phyloP scores from a whole-genome alignment of 2,113 vertebrate species.

The Trogon melanurus region DNA sequence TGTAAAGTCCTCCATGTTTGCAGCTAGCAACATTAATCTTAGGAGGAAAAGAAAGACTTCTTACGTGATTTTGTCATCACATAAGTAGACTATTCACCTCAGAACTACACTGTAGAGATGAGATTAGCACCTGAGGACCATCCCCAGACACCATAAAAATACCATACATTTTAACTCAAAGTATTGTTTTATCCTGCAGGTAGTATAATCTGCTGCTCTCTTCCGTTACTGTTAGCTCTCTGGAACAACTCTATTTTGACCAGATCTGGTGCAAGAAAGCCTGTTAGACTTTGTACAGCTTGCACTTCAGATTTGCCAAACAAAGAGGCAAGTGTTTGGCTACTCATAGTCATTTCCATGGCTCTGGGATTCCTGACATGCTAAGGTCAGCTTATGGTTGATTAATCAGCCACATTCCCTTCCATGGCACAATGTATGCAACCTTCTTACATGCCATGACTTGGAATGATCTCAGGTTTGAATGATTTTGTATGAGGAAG shows the following conservation, averaged over 20 bases:
- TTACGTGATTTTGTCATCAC: not conserved
- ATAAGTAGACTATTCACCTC: not conserved
- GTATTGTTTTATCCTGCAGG: not conserved
- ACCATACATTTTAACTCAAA: not conserved
- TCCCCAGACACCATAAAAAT: not conserved
- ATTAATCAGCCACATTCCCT: not conserved
- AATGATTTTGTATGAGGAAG: not conserved
- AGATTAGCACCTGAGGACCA: not conserved
- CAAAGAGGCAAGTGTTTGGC: not conserved
- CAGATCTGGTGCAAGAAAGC: not conserved
- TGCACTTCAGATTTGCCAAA: not conserved
- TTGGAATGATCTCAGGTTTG: not conserved
- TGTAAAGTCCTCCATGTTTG: not conserved
- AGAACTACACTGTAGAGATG: not conserved
- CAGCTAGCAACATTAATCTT: not conserved
- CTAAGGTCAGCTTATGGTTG: not conserved
- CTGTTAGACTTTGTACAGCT: not conserved
- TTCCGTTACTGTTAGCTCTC: not conserved
- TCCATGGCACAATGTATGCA: not conserved
- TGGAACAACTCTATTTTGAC: not conserved
- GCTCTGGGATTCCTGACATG: not conserved
- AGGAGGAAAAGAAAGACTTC: not conserved
- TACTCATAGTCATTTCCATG: not conserved
- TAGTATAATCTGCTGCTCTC: not conserved
- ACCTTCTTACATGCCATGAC: not conserved